Evolutionary conservation across 1,140 invertebrate species (phyloP).

Genomic region (Pemphigus obesinymphae): DNA sequence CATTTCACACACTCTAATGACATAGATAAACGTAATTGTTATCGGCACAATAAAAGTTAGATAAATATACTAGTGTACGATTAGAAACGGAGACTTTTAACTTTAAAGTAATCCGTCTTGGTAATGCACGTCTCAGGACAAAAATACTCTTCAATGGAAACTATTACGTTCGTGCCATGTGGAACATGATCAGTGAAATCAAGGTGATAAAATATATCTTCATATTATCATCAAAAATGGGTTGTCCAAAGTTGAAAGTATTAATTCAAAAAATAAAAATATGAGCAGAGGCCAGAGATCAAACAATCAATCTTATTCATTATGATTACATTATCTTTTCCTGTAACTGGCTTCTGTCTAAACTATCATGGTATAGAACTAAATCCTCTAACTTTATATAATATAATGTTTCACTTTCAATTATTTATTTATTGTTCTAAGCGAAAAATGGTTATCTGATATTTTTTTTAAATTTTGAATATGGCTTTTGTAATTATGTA

Average conservation of each 20-base stretch:
- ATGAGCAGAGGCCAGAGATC: not conserved
- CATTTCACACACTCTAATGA: too few relatives aligned
- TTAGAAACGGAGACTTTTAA: too few relatives aligned
- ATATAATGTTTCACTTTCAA: not conserved
- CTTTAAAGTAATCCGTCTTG: not conserved
- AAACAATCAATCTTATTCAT: not conserved
- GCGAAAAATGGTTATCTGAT: not conserved
- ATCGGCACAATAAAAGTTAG: too few relatives aligned
- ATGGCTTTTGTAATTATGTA: not conserved
- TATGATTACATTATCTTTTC: too few relatives aligned
- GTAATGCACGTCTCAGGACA: not conserved
- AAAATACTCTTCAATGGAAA: not conserved
- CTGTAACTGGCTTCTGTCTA: not conserved
- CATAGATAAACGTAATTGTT: too few relatives aligned
- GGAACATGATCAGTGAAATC: not conserved
- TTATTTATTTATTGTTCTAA: not conserved
- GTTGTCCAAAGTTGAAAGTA: not conserved
- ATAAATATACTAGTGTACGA: too few relatives aligned
- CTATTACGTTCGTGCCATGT: not conserved
- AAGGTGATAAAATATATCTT: not conserved
- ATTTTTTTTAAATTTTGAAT: not conserved
- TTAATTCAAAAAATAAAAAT: not conserved
- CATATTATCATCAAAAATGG: not conserved
- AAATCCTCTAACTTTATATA: not conserved
- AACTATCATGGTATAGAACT: not conserved